These are phyloP conservation scores for Bembecia ichneumoniformis DNA, from an alignment of 2,888 invertebrate genomes.

Conservation along the genomic window DNA sequence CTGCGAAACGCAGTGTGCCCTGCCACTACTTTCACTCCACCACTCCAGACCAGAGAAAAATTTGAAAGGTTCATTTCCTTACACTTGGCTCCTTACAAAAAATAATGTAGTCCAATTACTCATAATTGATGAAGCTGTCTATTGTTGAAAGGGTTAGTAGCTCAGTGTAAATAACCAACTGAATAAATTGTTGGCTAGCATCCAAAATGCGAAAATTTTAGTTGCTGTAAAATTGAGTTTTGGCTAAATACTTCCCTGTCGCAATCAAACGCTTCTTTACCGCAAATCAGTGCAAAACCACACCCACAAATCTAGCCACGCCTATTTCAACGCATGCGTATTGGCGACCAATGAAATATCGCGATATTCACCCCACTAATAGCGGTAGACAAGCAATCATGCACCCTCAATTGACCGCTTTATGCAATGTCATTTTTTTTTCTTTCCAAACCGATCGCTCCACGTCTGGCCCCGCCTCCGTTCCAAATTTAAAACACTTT, in stretches of 20 bases:
- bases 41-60: no score
- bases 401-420: slow-evolving; percentile 59
- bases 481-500: slow-evolving; percentile 50
- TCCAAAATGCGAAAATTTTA: neutral
- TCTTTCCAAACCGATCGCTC: slow-evolving; percentile 48
- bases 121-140: no score
- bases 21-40: no score
- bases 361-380: slow-evolving; percentile 24
- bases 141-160: no score
- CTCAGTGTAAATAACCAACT: no score
- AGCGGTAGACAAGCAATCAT: slow-evolving; percentile 25
- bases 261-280: slow-evolving; percentile 62
- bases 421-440: slow-evolving; percentile 63
- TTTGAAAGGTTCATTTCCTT: no score
- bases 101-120: no score
- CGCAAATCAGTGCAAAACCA: slow-evolving; percentile 67
- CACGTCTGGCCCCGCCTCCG: slow-evolving; percentile 49
- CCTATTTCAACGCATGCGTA: slow-evolving; percentile 50
- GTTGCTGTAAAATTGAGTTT: neutral
- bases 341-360: slow-evolving; percentile 35
- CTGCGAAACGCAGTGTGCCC: no score
- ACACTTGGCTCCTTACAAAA: no score
- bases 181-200: neutral
- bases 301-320: slow-evolving; percentile 58
- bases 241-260: slow-evolving; percentile 30